These are phyloP conservation scores for Caenorhabditis macrosperma DNA, from an alignment of 2,888 invertebrate species.

Conservation along the genomic window DNA sequence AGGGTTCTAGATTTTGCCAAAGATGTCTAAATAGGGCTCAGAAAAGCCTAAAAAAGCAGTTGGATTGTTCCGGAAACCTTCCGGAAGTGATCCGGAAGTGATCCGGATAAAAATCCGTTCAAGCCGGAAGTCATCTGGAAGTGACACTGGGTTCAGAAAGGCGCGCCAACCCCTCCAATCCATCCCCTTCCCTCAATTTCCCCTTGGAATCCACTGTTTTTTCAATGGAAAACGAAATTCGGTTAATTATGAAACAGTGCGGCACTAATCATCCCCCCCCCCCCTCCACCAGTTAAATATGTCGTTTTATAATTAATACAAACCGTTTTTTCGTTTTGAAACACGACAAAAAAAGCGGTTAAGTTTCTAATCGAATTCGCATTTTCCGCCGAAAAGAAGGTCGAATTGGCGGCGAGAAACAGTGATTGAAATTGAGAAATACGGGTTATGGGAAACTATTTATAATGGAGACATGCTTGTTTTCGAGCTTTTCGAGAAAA, in stretches of 20 bases:
- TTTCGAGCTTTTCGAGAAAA: no score
- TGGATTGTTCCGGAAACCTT: no score
- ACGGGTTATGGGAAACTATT: neutral
- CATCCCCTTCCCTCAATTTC: neutral
- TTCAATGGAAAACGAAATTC: slow-evolving; percentile 2
- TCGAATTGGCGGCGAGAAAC: neutral
- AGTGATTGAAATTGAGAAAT: slow-evolving; percentile 9
- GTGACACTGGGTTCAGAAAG: no score
- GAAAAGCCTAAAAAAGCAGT: no score
- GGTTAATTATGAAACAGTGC: slow-evolving; percentile 46
- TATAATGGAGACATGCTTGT: no score
- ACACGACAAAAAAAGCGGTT: slow-evolving; percentile 1
- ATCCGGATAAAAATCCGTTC: no score
- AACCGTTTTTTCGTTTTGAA: neutral
- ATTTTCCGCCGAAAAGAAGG: slow-evolving; percentile 10
- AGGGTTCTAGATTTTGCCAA: no score
- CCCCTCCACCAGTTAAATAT: slow-evolving; percentile 43
- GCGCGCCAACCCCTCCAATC: no score
- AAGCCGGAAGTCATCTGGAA: no score
- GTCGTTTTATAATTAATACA: slow-evolving; percentile 26
- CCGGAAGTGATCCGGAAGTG: no score
- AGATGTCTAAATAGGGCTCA: no score
- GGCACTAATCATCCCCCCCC: slow-evolving; percentile 24
- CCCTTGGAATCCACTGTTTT: neutral
- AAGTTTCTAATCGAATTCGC: slow-evolving; percentile 40